A percentile compares a stretch with the other conserved stretches of the same genome.
phyloP scores from a whole-genome alignment of 2,797 vertebrate genomes.

The Microhierax caerulescens region DNA sequence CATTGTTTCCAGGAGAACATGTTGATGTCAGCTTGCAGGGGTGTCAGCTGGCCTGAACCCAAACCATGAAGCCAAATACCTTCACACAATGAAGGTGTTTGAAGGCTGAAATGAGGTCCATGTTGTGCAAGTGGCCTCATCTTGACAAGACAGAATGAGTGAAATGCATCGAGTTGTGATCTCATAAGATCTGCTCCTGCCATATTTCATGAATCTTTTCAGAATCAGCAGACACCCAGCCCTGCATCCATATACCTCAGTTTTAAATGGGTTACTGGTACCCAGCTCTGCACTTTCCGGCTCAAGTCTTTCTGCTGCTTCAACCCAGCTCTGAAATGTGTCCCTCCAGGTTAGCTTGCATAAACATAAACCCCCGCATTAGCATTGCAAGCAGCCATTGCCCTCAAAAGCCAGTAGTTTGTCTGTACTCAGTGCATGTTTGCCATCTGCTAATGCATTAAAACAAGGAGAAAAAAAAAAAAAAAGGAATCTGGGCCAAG shows the following conservation, averaged over 20 bases:
- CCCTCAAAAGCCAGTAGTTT: conserved; percentile 33
- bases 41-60: not conserved
- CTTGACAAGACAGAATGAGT: not conserved
- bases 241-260: not conserved
- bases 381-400: conserved; percentile 31
- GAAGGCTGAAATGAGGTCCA: not conserved
- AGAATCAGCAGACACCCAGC: not conserved
- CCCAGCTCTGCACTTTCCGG: not conserved
- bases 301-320: not conserved
- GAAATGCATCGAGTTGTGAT: not conserved
- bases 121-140: not conserved
- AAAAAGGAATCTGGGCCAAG: not conserved
- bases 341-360: conserved; percentile 44
- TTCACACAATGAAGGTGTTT: not conserved
- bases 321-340: conserved; percentile 13
- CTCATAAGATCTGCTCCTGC: not conserved
- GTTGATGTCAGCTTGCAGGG: not conserved
- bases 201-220: not conserved
- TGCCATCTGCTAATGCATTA: conserved; percentile 28
- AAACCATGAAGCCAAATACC: not conserved
- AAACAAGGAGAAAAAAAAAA: not conserved
- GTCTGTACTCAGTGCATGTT: not conserved
- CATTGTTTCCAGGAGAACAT: not conserved
- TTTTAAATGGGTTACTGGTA: conserved; percentile 14
- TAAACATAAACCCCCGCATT: conserved; percentile 42